These are phyloP conservation scores for Dicentrarchus labrax DNA, from an alignment of 2,113 vertebrate species.

Conservation along the genomic window DNA sequence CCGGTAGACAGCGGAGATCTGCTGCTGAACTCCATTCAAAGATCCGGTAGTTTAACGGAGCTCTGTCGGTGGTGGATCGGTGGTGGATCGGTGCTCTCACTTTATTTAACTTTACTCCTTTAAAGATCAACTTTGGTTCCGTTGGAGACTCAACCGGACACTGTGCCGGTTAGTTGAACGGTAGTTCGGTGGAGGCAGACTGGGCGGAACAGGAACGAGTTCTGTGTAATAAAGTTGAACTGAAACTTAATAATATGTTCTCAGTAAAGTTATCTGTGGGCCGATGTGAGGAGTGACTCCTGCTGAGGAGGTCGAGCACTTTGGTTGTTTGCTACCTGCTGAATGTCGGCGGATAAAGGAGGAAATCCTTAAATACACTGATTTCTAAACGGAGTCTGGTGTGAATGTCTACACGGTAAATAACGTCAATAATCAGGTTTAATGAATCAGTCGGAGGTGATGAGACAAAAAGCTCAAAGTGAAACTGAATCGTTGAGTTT, in stretches of 20 bases:
- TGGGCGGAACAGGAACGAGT: background rate
- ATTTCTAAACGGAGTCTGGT: constrained; percentile 3
- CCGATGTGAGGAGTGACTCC: background rate
- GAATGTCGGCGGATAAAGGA: accelerated
- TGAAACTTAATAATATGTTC: background rate
- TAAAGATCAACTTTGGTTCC: too few relatives aligned
- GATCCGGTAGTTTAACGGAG: accelerated
- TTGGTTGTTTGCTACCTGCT: accelerated
- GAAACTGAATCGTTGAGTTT: too few relatives aligned
- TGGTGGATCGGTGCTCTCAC: background rate
- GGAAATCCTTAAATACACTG: background rate
- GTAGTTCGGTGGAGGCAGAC: too few relatives aligned
- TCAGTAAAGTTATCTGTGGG: background rate
- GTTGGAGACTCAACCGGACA: too few relatives aligned
- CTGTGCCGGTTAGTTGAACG: too few relatives aligned
- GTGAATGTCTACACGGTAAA: background rate
- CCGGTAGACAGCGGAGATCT: background rate
- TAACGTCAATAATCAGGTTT: too few relatives aligned
- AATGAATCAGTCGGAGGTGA: too few relatives aligned
- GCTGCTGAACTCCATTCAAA: background rate
- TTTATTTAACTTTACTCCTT: background rate
- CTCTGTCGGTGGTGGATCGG: background rate
- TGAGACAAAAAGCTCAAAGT: too few relatives aligned
- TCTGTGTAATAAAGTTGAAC: background rate
- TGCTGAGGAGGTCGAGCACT: accelerated